Conservation (phyloP, 2,113 vertebrate species). For the Tyto alba region DNA sequence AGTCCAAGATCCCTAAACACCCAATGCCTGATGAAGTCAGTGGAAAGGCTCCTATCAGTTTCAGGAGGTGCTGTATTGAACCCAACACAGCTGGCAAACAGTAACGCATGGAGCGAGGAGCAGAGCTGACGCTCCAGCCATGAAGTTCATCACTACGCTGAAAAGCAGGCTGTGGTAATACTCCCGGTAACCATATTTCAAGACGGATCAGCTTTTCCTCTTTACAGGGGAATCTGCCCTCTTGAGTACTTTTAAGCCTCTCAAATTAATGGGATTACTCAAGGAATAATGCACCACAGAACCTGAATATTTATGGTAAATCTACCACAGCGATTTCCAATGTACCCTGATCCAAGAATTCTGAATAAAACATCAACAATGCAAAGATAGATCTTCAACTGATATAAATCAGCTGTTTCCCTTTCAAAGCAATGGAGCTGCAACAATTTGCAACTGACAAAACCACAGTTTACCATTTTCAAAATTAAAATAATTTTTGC, state of each 20-base stretch:
- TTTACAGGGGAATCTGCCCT: not conserved
- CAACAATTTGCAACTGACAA: not conserved
- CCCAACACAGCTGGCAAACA: not conserved
- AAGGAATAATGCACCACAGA: not conserved
- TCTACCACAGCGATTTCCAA: not conserved
- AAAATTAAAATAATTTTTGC: not conserved
- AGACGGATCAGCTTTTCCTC: not conserved
- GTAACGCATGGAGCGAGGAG: not conserved
- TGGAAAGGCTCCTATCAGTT: not conserved
- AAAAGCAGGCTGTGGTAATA: not conserved
- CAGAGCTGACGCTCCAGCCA: not conserved
- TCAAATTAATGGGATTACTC: not conserved
- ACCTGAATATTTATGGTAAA: slow-evolving; percentile 16
- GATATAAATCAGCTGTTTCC: not conserved
- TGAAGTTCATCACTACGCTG: not conserved
- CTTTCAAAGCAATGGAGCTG: not conserved
- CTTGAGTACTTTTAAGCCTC: not conserved
- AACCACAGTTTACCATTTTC: not conserved
- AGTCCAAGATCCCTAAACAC: not conserved
- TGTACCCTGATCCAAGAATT: not conserved
- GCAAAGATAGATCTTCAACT: not conserved
- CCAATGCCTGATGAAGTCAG: not conserved
- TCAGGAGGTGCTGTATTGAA: not conserved
- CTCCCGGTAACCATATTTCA: not conserved
- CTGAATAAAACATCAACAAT: not conserved